Evolutionary conservation across 2,888 invertebrate species (phyloP).

Genomic region (Polydrusus pterygomalis): DNA sequence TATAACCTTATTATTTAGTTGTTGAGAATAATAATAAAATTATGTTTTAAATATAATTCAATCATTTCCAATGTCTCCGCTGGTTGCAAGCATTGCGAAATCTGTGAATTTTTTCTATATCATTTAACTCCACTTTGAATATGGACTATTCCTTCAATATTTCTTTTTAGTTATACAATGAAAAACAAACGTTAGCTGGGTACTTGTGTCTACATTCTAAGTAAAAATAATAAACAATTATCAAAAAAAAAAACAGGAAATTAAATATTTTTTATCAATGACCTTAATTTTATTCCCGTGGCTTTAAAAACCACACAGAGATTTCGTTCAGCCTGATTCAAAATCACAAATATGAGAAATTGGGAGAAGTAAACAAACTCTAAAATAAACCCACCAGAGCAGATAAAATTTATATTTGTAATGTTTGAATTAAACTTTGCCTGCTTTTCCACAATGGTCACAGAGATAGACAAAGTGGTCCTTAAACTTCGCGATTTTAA

Average conservation of each 20-base stretch:
- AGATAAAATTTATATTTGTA: conserved; percentile 25
- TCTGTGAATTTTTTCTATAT: too few relatives aligned
- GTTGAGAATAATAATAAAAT: too few relatives aligned
- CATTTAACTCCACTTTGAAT: too few relatives aligned
- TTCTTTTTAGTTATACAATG: too few relatives aligned
- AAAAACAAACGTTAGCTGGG: too few relatives aligned
- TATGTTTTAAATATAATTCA: too few relatives aligned
- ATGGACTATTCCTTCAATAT: too few relatives aligned
- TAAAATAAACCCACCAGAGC: conserved; percentile 16
- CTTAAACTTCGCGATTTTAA: conserved; percentile 12
- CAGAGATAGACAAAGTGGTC: conserved; percentile 25
- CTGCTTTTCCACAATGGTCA: conserved; percentile 11
- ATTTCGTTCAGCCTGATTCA: background rate
- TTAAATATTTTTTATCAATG: background rate
- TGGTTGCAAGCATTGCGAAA: too few relatives aligned
- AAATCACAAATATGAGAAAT: conserved; percentile 18
- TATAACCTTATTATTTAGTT: too few relatives aligned
- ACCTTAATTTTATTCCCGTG: background rate
- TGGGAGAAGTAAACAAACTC: conserved; percentile 20
- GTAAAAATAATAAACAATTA: background rate
- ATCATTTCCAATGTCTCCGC: too few relatives aligned
- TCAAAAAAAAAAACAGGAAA: background rate
- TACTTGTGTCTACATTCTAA: too few relatives aligned
- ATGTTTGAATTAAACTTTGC: conserved; percentile 22
- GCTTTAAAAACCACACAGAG: conserved; percentile 5